Conservation (phyloP, 2,797 vertebrate genomes). For the Botia kubotai region DNA sequence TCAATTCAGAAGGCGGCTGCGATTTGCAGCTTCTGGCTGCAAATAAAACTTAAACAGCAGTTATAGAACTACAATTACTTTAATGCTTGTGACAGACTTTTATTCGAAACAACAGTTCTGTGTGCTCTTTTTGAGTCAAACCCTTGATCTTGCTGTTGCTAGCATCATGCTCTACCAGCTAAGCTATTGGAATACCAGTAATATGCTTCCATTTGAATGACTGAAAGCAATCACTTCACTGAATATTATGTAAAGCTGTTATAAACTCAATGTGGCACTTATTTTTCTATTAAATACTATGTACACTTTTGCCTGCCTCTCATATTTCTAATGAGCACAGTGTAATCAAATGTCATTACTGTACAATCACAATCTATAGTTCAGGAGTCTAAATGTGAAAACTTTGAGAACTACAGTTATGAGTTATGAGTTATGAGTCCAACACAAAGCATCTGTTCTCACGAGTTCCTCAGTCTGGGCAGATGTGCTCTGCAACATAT, state of each 20-base stretch:
- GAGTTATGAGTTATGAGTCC: slow-evolving; percentile 59
- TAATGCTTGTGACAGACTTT: too few species aligned
- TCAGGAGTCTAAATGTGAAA: slow-evolving; percentile 41
- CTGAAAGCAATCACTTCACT: background rate
- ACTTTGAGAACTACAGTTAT: slow-evolving; percentile 58
- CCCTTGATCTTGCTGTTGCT: too few species aligned
- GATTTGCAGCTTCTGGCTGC: too few species aligned
- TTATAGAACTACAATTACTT: too few species aligned
- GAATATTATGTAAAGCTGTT: too few species aligned
- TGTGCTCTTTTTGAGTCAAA: too few species aligned
- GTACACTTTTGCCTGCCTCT: slow-evolving; percentile 9
- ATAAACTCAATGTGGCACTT: slow-evolving; percentile 19
- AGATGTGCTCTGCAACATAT: slow-evolving; percentile 67
- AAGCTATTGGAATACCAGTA: too few species aligned
- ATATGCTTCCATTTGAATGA: too few species aligned
- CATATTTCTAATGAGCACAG: slow-evolving; percentile 16
- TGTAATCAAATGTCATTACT: slow-evolving; percentile 52
- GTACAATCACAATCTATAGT: slow-evolving; percentile 55
- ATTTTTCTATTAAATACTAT: slow-evolving; percentile 34
- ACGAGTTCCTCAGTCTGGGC: slow-evolving; percentile 59
- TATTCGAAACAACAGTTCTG: too few species aligned
- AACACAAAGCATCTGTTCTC: slow-evolving; percentile 75
- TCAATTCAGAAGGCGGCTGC: too few species aligned
- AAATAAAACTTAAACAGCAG: too few species aligned
- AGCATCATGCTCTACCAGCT: too few species aligned